Evolutionary conservation across 2,113 vertebrate genomes (phyloP).

Genomic region (Accipiter virgatus): DNA sequence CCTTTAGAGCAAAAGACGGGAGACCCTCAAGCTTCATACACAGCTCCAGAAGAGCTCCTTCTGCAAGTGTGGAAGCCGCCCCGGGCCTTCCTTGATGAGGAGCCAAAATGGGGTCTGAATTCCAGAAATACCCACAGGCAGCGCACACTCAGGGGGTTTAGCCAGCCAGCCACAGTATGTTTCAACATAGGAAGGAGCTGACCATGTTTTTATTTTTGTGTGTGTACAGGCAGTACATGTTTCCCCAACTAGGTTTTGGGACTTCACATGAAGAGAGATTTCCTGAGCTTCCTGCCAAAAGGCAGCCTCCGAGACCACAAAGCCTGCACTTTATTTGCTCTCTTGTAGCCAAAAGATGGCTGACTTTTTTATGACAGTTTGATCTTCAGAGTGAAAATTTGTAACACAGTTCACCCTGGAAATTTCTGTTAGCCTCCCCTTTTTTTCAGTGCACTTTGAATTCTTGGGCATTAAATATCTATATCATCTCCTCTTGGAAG

Average conservation of each 20-base stretch:
- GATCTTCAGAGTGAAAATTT: not conserved
- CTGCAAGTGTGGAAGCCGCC: not conserved
- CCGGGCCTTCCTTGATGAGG: not conserved
- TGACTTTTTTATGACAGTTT: not conserved
- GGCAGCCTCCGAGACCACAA: constrained; percentile 12
- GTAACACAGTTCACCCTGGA: not conserved
- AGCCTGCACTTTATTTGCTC: not conserved
- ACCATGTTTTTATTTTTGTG: not conserved
- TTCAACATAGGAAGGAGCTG: not conserved
- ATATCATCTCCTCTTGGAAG: not conserved
- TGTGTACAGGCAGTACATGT: not conserved
- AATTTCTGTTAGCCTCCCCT: not conserved
- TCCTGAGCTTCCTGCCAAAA: constrained; percentile 30
- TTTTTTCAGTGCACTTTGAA: not conserved
- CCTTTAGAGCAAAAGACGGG: not conserved
- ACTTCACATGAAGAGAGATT: constrained; percentile 17
- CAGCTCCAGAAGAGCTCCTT: not conserved
- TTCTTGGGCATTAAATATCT: not conserved
- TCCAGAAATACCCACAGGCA: not conserved
- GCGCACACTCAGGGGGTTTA: not conserved
- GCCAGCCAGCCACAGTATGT: not conserved
- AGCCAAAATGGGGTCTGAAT: not conserved
- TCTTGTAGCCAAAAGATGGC: not conserved
- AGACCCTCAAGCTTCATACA: not conserved
- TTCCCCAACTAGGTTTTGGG: not conserved